Evolutionary conservation across 2,888 invertebrate species (phyloP).

Genomic region (Stenichneumon culpator): DNA sequence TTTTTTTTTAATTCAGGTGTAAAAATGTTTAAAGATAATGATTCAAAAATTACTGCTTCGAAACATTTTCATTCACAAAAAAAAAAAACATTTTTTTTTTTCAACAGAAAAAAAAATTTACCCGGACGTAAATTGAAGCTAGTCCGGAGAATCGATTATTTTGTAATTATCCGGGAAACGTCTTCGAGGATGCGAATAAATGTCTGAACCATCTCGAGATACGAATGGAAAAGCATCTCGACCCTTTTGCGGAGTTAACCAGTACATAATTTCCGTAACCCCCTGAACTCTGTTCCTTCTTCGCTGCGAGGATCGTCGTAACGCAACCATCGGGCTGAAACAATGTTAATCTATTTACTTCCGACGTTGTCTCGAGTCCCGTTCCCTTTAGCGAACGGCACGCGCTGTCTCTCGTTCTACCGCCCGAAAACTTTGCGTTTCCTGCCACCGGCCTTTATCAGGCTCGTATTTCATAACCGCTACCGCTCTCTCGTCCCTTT

Average conservation of each 20-base stretch:
- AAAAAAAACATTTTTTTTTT: too few relatives aligned
- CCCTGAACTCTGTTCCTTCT: conserved; percentile 16
- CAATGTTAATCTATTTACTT: conserved; percentile 82
- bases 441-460: conserved; percentile 81
- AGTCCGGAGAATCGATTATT: not conserved
- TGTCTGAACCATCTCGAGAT: not conserved
- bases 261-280: conserved; percentile 39
- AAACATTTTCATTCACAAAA: not conserved
- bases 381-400: conserved; percentile 59
- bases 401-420: conserved; percentile 57
- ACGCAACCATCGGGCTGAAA: conserved; percentile 74
- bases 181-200: not conserved
- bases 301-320: conserved; percentile 17
- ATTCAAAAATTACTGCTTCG: too few relatives aligned
- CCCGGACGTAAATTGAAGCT: not conserved
- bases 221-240: not conserved
- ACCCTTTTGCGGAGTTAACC: not conserved
- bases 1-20: too few relatives aligned
- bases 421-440: conserved; percentile 80
- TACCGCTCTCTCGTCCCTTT: conserved; percentile 77
- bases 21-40: too few relatives aligned
- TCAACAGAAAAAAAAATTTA: not conserved
- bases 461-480: conserved; percentile 83
- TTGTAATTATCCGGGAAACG: not conserved
- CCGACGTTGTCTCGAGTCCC: conserved; percentile 71